Evolutionary conservation across 2,888 invertebrate genomes (phyloP).

Genomic region (Stenodera caucasica): DNA sequence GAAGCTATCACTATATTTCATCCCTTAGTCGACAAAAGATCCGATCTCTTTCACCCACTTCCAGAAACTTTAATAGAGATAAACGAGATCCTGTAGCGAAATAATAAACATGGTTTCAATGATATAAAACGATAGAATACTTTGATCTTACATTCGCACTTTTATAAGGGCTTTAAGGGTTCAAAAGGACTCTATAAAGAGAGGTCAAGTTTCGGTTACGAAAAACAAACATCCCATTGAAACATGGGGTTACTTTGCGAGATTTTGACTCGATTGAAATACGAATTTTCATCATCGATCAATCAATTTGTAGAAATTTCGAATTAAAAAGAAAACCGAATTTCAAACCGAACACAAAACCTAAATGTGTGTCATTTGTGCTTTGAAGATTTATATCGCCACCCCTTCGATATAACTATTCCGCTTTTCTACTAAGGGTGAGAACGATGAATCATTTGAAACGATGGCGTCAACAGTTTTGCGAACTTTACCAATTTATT

Average conservation of each 20-base stretch:
- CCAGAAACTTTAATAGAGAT: slow-evolving; percentile 4
- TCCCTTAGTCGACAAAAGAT: background rate
- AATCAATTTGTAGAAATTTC: background rate
- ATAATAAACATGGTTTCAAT: slow-evolving; percentile 2
- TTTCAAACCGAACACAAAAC: slow-evolving; percentile 11
- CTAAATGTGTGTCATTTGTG: slow-evolving; percentile 27
- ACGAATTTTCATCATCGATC: background rate
- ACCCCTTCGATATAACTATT: slow-evolving; percentile 21
- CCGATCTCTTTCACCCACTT: background rate
- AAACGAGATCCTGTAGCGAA: background rate
- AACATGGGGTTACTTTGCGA: too few relatives aligned
- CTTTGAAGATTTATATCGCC: slow-evolving; percentile 25
- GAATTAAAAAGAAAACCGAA: background rate
- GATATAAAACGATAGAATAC: slow-evolving; percentile 6
- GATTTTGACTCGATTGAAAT: background rate
- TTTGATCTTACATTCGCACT: background rate
- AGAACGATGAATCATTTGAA: slow-evolving; percentile 27
- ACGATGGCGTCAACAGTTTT: slow-evolving; percentile 29
- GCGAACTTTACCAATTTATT: slow-evolving; percentile 28
- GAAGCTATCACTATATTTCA: background rate
- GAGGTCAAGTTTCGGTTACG: background rate
- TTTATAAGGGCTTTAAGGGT: background rate
- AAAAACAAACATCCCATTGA: too few relatives aligned
- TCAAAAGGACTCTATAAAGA: too few relatives aligned
- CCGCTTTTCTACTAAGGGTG: slow-evolving; percentile 17